phyloP scores from a whole-genome alignment of 37 sponge, comb jelly and placozoan genomes.

The Beroe forskalii region DNA sequence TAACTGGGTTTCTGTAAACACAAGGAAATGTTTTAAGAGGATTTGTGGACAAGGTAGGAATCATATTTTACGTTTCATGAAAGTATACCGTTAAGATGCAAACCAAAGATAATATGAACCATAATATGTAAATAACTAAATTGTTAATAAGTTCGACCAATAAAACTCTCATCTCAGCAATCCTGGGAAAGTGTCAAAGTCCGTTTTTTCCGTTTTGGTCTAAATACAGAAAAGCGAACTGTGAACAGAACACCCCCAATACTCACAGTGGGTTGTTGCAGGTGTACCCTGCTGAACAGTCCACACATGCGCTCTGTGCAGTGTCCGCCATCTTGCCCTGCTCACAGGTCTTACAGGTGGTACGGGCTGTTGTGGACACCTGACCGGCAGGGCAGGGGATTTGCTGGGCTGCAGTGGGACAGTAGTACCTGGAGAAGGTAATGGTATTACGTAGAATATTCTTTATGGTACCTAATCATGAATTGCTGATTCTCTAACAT shows the following conservation, averaged over 20 bases:
- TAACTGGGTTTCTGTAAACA: neutral
- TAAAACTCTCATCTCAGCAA: too few relatives aligned
- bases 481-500: too few relatives aligned
- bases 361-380: neutral
- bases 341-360: conserved; percentile 1
- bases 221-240: neutral
- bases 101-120: too few relatives aligned
- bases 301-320: neutral
- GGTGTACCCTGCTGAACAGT: neutral
- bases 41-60: too few relatives aligned
- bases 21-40: neutral
- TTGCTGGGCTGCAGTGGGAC: conserved; percentile 24
- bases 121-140: too few relatives aligned
- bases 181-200: too few relatives aligned
- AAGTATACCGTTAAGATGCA: too few relatives aligned
- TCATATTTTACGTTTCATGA: too few relatives aligned
- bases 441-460: neutral
- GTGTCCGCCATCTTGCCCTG: neutral
- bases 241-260: neutral
- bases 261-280: conserved; percentile 11
- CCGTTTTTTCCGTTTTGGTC: neutral
- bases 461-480: too few relatives aligned
- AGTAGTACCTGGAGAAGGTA: conserved; percentile 17
- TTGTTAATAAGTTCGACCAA: too few relatives aligned
- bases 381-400: neutral